A percentile compares a stretch with the other conserved stretches of the same genome.
Evolutionary conservation across 2,888 invertebrate genomes (phyloP).

Genomic region (Eristalis arbustorum): DNA sequence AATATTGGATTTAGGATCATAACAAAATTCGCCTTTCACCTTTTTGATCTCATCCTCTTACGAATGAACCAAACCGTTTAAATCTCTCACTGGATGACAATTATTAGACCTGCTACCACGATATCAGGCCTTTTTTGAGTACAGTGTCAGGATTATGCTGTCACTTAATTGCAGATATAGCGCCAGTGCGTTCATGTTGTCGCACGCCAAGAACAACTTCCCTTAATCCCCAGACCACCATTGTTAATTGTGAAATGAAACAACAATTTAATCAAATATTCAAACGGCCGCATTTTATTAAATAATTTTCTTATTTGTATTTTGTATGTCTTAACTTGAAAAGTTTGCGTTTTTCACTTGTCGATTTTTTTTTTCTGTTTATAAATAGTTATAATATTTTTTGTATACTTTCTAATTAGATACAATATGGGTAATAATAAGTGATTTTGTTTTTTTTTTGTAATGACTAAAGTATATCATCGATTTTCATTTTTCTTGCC

Average conservation of each 20-base stretch:
- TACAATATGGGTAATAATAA: conserved; percentile 71
- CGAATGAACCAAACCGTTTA: too few relatives aligned
- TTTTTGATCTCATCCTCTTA: too few relatives aligned
- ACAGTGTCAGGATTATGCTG: too few relatives aligned
- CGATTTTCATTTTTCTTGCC: conserved; percentile 34
- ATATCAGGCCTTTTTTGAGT: too few relatives aligned
- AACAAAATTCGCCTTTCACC: too few relatives aligned
- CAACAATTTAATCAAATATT: conserved; percentile 73
- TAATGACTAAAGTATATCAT: conserved; percentile 57
- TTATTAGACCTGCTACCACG: too few relatives aligned
- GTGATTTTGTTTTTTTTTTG: conserved; percentile 56
- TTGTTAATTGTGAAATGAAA: conserved; percentile 36
- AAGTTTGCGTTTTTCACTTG: conserved; percentile 75
- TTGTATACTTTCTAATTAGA: conserved; percentile 71
- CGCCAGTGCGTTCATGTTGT: too few relatives aligned
- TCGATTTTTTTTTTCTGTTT: conserved; percentile 15
- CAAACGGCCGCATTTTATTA: conserved; percentile 78
- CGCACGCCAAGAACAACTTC: too few relatives aligned
- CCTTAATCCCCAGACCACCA: too few relatives aligned
- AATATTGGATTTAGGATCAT: too few relatives aligned
- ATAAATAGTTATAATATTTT: conserved; percentile 74
- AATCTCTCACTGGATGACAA: too few relatives aligned
- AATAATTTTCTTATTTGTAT: conserved; percentile 73
- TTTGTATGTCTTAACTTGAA: conserved; percentile 69
- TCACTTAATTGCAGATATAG: too few relatives aligned